phyloP scores from a whole-genome alignment of 2,113 vertebrate species.

The Podarcis raffonei region DNA sequence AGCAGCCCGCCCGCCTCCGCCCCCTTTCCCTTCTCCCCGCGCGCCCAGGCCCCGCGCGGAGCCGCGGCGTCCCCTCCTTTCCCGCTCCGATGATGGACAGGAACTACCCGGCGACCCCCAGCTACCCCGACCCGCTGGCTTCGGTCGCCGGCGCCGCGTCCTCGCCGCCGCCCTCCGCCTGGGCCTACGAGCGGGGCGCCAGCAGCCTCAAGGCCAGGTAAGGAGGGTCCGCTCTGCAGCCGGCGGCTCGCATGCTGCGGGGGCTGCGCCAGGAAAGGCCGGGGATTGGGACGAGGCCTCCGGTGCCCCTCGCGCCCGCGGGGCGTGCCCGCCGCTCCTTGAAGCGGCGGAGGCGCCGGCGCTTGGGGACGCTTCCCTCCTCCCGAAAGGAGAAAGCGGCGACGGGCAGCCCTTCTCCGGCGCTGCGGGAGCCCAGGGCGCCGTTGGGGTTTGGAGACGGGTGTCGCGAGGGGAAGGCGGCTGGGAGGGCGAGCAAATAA shows the following conservation, averaged over 20 bases:
- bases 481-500: no score
- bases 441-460: neutral
- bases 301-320: neutral
- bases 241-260: slow-evolving; percentile 5
- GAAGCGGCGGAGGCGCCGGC: neutral
- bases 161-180: slow-evolving; percentile 77
- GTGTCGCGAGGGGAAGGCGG: neutral
- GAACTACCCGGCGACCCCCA: slow-evolving; percentile 89
- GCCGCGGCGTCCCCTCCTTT: slow-evolving; percentile 41
- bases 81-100: slow-evolving; percentile 90
- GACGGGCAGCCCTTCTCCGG: neutral
- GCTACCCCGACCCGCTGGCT: slow-evolving; percentile 87
- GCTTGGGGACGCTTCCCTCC: neutral
- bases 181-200: slow-evolving; percentile 87
- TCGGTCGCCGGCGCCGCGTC: slow-evolving; percentile 72
- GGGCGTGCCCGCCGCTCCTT: neutral
- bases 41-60: slow-evolving; percentile 37
- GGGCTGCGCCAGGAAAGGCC: slow-evolving; percentile 77
- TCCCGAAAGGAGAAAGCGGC: slow-evolving; percentile 51
- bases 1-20: slow-evolving; percentile 22
- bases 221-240: slow-evolving; percentile 59
- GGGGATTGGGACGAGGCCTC: slow-evolving; percentile 61
- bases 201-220: slow-evolving; percentile 88
- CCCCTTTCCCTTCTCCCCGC: slow-evolving; percentile 8
- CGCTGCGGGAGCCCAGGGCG: neutral